These are phyloP conservation scores for Mechanitis messenoides DNA, from an alignment of 2,888 invertebrate genomes.

Conservation along the genomic window DNA sequence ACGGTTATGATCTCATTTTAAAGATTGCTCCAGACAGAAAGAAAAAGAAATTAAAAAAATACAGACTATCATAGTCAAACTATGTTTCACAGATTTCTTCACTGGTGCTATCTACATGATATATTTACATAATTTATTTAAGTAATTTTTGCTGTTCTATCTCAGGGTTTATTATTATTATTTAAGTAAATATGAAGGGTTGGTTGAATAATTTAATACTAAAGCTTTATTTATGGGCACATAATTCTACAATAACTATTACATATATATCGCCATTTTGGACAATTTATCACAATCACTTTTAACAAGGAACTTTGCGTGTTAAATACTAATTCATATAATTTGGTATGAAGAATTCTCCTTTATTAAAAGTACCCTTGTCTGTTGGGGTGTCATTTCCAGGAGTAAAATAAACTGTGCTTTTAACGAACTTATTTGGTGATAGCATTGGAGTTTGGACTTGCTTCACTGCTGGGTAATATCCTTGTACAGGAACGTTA, in stretches of 20 bases:
- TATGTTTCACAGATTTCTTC: no score
- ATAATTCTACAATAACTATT: no score
- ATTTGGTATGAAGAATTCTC: conserved; percentile 53
- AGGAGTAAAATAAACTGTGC: conserved; percentile 47
- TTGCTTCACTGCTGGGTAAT: conserved; percentile 10
- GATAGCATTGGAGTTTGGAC: conserved; percentile 27
- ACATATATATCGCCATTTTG: no score
- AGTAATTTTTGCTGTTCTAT: no score
- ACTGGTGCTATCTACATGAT: no score
- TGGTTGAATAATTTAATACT: not conserved
- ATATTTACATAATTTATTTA: no score
- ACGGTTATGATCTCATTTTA: no score
- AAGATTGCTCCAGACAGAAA: no score
- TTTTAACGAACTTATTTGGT: conserved; percentile 25
- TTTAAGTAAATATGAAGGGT: not conserved
- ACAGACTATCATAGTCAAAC: no score
- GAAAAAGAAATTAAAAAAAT: no score
- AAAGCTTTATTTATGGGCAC: not conserved
- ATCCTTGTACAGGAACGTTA: conserved; percentile 10
- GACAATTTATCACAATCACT: no score
- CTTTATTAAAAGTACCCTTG: conserved; percentile 34
- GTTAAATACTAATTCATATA: conserved; percentile 22
- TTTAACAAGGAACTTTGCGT: conserved; percentile 5
- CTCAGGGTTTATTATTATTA: no score
- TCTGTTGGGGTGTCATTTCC: conserved; percentile 41